These are phyloP conservation scores for Lasioglossum morio DNA, from an alignment of 2,888 invertebrate genomes.

Conservation along the genomic window DNA sequence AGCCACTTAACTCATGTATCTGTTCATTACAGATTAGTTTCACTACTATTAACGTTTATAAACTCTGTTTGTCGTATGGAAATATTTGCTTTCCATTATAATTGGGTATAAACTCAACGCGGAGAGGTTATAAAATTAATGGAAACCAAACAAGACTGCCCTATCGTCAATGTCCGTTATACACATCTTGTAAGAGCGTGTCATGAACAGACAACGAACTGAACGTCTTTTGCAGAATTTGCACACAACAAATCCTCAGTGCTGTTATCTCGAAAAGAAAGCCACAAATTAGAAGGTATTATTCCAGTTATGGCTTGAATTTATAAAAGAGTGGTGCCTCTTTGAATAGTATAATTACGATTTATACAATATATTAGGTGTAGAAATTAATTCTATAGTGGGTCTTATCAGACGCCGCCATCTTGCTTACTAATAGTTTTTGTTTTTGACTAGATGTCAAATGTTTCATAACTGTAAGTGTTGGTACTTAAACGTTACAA, in stretches of 20 bases:
- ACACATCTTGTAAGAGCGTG: neutral
- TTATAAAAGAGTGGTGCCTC: neutral
- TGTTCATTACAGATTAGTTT: neutral
- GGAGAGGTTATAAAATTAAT: constrained; percentile 5
- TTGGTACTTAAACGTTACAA: too few species aligned
- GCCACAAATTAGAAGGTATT: neutral
- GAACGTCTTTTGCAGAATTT: neutral
- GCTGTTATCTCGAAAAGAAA: neutral
- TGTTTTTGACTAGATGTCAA: too few species aligned
- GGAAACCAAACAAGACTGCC: neutral
- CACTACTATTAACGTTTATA: constrained; percentile 10
- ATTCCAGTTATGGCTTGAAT: neutral
- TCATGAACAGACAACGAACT: neutral
- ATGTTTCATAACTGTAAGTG: too few species aligned
- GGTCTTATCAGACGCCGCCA: too few species aligned
- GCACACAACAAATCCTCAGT: neutral
- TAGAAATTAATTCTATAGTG: too few species aligned
- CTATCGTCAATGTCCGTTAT: neutral
- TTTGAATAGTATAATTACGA: too few species aligned
- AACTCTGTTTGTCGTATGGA: neutral
- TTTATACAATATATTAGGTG: too few species aligned
- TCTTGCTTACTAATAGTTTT: too few species aligned
- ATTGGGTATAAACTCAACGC: neutral
- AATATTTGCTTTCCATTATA: constrained; percentile 9
- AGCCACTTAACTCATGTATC: neutral